A percentile compares a stretch with the other conserved stretches of the same genome.
These are phyloP conservation scores for Caenorhabditis sp. DNA, from an alignment of 2,888 invertebrate species.

Conservation along the genomic window DNA sequence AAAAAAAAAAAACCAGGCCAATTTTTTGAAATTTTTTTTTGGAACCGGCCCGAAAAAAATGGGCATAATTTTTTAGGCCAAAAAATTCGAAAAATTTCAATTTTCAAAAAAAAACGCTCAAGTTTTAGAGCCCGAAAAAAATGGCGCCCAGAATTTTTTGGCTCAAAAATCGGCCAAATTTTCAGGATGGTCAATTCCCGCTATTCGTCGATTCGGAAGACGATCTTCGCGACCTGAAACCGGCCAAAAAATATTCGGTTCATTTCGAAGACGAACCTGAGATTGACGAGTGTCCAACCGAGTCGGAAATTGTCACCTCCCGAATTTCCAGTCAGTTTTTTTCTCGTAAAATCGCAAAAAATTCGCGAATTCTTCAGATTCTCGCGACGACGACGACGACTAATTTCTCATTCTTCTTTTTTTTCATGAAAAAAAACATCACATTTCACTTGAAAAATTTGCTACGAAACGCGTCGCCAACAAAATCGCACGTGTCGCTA, in stretches of 20 bases:
- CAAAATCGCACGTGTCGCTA: constrained; percentile 14
- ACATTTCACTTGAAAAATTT: constrained; percentile 6
- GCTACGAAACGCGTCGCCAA: constrained; percentile 10
- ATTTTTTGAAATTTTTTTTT: no score
- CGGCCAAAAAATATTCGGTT: constrained; percentile 30
- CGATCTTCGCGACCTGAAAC: constrained; percentile 36
- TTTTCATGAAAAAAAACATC: no score
- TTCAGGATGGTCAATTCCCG: constrained; percentile 63
- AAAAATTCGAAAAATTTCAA: not conserved
- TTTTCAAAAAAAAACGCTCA: not conserved
- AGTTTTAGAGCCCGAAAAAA: no score
- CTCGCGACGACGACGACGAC: not conserved
- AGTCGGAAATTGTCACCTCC: not conserved
- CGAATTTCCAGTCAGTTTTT: not conserved
- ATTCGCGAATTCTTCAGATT: not conserved
- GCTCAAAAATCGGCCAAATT: not conserved
- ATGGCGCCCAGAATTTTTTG: no score
- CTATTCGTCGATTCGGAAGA: constrained; percentile 65
- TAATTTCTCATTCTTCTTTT: no score
- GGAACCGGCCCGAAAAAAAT: no score
- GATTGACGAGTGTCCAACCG: not conserved
- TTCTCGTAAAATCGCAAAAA: not conserved
- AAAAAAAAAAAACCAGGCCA: no score
- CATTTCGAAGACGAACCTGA: constrained; percentile 33
- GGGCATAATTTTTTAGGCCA: no score